Evolutionary conservation across 30 jellyfish, hydroid and myxozoan genomes (phyloP), one percentile per base, ranked within the genome.

Genomic region (Catostylus mosaicus): DNA sequence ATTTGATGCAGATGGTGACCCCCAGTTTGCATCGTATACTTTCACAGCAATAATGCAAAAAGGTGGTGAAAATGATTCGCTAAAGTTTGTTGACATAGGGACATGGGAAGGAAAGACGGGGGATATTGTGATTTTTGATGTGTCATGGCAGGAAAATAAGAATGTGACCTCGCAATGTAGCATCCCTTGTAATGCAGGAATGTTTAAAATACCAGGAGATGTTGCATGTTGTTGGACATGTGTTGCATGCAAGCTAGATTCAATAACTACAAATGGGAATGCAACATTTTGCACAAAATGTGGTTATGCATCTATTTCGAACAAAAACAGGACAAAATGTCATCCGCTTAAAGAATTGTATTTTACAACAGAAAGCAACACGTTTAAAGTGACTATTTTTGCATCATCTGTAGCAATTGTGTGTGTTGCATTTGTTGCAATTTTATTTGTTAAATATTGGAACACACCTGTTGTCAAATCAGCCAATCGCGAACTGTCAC

Each of bases 401-500:
- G 63, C 66, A 3, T 32, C 89, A 19, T 24, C 80, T n/a, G 10
- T 88, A 10, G 92, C 96, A 0, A 73, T 90, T 18, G 70, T 78
- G 30, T 77, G 66, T 63, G 75, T 77, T 26, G 26, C 52, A 0
- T 90, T 83, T 50, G 88, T 78, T 35, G 20, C 73, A 19, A 36
- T 37, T 32, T 32, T 84, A 29, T 90, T 75, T 68, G 18, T 90
- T 33, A 77, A 59, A 59, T 30, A 90, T 61, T 85, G 97, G 96
- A 37, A 83, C 32, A 90, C 97, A 14, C 97, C 97, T 10, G 90
- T 90, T 46, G 97, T 90, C 29, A 90, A 90, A 38, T 84, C 97
- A 20, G 87, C 97, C 48, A 90, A 82, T 66, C 86, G 97, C 18
- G 97, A 90, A 69, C 77, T 90, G 50, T 84, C 95, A 3, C 11